Evolutionary conservation across 2,797 vertebrate species (phyloP).

Genomic region (Ara ararauna): DNA sequence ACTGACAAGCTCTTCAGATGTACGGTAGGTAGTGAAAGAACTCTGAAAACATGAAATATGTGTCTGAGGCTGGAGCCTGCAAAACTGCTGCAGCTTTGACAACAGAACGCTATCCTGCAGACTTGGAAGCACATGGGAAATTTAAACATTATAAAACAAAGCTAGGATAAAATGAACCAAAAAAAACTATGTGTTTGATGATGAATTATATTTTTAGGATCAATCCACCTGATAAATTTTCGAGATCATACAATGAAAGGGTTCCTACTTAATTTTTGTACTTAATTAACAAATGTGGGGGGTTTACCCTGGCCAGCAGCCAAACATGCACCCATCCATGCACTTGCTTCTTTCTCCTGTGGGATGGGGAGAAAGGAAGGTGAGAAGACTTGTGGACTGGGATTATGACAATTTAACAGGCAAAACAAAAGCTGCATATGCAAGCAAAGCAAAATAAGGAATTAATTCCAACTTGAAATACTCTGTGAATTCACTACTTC

Average conservation of each 20-base stretch:
- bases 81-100: neutral
- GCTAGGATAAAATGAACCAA: neutral
- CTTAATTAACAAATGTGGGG: neutral
- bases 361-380: neutral
- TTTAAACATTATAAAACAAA: slow-evolving; percentile 7
- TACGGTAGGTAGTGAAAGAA: slow-evolving; percentile 41
- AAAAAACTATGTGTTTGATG: neutral
- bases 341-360: rapidly evolving
- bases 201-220: neutral
- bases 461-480: neutral
- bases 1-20: slow-evolving; percentile 55
- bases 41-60: slow-evolving; percentile 40
- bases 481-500: neutral
- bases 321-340: neutral
- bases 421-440: neutral
- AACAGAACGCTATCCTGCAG: slow-evolving; percentile 4
- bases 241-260: neutral
- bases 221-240: neutral
- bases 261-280: neutral
- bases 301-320: neutral
- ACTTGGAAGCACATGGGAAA: slow-evolving; percentile 18
- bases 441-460: neutral
- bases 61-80: neutral
- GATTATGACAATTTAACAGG: neutral
- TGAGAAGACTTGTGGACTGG: neutral